Evolutionary conservation across 2,113 vertebrate species (phyloP).

Genomic region (Rafetus swinhoei): DNA sequence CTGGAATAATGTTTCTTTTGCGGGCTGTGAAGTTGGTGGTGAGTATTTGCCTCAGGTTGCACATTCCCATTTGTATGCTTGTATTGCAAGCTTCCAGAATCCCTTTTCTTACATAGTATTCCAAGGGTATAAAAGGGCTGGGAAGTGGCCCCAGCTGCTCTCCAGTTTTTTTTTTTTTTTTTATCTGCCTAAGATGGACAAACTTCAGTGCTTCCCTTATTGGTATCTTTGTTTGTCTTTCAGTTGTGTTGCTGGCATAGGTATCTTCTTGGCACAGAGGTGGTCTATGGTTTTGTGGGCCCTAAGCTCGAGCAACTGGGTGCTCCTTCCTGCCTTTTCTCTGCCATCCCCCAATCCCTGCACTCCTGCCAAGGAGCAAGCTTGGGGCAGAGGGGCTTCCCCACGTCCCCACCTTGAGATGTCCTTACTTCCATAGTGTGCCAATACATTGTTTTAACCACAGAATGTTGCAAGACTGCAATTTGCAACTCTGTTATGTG

Average conservation of each 20-base stretch:
- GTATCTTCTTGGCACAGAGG: not conserved
- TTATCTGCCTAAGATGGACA: not conserved
- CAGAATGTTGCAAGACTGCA: no score
- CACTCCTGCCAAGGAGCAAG: no score
- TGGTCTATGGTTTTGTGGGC: no score
- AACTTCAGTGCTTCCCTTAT: not conserved
- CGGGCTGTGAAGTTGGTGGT: no score
- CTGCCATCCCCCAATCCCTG: no score
- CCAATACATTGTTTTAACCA: no score
- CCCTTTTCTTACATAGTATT: not conserved
- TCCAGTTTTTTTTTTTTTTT: constrained; percentile 3
- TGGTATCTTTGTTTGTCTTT: not conserved
- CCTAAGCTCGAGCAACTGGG: no score
- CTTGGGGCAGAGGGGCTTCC: no score
- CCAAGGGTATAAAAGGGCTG: not conserved
- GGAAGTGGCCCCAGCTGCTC: not conserved
- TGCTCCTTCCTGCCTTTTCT: no score
- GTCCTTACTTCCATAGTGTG: not conserved
- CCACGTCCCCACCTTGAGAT: not conserved
- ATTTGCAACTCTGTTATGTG: no score
- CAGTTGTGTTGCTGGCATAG: not conserved
- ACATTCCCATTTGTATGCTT: not conserved
- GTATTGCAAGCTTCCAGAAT: not conserved
- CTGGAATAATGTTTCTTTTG: no score
- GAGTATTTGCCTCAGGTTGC: not conserved